These are phyloP conservation scores for Nephila pilipes DNA, from an alignment of 1,140 invertebrate genomes.

Conservation along the genomic window DNA sequence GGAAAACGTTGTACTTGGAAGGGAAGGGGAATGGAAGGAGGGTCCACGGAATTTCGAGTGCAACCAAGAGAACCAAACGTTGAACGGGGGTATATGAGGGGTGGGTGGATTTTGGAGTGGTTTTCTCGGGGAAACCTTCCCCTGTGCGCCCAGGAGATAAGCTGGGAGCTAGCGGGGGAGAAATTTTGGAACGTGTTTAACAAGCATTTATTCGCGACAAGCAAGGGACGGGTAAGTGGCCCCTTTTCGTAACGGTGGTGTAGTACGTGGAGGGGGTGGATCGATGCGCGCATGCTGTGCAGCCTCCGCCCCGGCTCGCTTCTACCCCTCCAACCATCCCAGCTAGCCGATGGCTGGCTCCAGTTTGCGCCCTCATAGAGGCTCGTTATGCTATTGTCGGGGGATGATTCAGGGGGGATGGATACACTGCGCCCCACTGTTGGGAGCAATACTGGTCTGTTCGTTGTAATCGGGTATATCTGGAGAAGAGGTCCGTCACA, in stretches of 20 bases:
- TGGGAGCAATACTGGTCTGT: slow-evolving; percentile 1
- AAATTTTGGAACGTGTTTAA: slow-evolving; percentile 76
- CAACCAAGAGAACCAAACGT: slow-evolving; percentile 52
- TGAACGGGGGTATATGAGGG: slow-evolving; percentile 1
- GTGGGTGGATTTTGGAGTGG: slow-evolving; percentile 56
- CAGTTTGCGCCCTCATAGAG: slow-evolving; percentile 35
- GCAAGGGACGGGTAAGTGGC: slow-evolving; percentile 70
- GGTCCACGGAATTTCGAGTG: slow-evolving; percentile 67
- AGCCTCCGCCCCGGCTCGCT: background rate
- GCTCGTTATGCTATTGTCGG: slow-evolving; percentile 59
- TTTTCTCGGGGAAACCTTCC: slow-evolving; percentile 60
- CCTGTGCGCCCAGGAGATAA: slow-evolving; percentile 45
- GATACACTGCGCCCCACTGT: background rate
- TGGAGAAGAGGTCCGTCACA: background rate
- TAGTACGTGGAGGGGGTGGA: slow-evolving; percentile 50
- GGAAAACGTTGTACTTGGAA: background rate
- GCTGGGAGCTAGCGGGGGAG: slow-evolving; percentile 52
- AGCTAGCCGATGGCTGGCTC: background rate
- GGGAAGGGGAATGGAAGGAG: slow-evolving; percentile 11
- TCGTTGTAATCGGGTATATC: background rate
- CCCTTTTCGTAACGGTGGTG: slow-evolving; percentile 61
- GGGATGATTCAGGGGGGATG: background rate
- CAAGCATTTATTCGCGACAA: slow-evolving; percentile 76
- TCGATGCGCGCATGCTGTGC: slow-evolving; percentile 10
- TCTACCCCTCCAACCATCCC: background rate